Percentiles rank a stretch among this genome's conserved stretches.
phyloP scores from a whole-genome alignment of 2,888 invertebrate genomes.

The Trileptium ribeirensis region DNA sequence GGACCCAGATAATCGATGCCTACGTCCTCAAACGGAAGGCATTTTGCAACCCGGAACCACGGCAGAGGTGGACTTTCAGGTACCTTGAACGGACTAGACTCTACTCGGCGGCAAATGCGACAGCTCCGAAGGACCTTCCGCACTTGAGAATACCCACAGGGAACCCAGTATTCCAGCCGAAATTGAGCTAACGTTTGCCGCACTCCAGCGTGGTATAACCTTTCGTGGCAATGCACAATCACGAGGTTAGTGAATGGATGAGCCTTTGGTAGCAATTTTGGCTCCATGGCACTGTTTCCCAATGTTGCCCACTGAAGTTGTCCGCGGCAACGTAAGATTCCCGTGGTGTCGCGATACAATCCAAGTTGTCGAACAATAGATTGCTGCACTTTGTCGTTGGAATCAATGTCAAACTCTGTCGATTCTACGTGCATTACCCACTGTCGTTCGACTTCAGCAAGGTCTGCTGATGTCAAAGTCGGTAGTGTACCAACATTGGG shows the following conservation, averaged over 20 bases:
- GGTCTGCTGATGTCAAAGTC: neutral
- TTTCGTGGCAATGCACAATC: neutral
- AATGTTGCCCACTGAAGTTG: neutral
- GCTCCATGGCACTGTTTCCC: neutral
- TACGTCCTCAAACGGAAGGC: constrained; percentile 26
- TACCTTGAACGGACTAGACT: neutral
- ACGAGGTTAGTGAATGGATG: neutral
- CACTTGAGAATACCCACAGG: constrained; percentile 13
- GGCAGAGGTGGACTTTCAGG: constrained; percentile 11
- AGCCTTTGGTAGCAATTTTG: neutral
- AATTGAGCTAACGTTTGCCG: constrained; percentile 4
- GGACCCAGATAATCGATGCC: constrained; percentile 53
- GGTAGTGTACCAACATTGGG: neutral
- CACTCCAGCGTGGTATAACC: constrained; percentile 3
- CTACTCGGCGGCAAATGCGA: neutral
- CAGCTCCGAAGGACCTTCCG: neutral
- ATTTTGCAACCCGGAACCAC: neutral
- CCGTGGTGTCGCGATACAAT: neutral
- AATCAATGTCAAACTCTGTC: neutral
- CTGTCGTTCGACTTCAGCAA: neutral
- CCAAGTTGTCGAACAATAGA: neutral
- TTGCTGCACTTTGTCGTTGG: neutral
- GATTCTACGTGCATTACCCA: neutral
- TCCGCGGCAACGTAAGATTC: neutral
- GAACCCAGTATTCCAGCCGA: constrained; percentile 14